Evolutionary conservation across 1,140 invertebrate genomes (phyloP).

Genomic region (Cotesia chilonis): DNA sequence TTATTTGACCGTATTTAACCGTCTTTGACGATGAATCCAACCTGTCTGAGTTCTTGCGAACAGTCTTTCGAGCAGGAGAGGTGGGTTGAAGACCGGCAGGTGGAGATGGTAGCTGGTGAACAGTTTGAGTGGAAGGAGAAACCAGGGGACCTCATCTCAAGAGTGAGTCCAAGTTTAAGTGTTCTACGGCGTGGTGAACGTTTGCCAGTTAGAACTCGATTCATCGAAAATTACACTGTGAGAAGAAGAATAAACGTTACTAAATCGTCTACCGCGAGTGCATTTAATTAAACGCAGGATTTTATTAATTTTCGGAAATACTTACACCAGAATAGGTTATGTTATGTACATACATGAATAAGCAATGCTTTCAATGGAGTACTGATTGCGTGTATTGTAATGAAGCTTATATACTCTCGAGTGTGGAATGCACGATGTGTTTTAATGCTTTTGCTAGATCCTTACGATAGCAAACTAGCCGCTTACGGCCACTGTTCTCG

Average conservation of each 20-base stretch:
- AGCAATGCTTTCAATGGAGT: background rate
- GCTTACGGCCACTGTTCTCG: conserved; percentile 3
- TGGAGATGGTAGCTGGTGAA: conserved; percentile 31
- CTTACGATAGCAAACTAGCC: conserved; percentile 34
- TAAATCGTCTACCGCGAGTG: too few relatives aligned
- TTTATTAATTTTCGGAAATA: too few relatives aligned
- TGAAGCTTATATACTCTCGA: conserved; percentile 11
- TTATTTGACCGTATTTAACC: too few relatives aligned
- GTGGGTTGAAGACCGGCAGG: conserved; percentile 23
- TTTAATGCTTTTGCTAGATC: conserved; percentile 39
- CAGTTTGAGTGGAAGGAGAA: conserved; percentile 28
- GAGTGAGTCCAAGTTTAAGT: conserved; percentile 28
- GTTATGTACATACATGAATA: background rate
- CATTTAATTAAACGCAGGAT: too few relatives aligned
- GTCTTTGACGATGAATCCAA: conserved; percentile 6
- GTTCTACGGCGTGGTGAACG: conserved; percentile 27
- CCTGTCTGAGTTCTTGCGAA: background rate
- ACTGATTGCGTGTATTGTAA: conserved; percentile 21
- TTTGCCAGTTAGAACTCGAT: background rate
- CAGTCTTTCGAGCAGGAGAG: background rate
- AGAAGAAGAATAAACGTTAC: too few relatives aligned
- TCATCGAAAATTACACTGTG: background rate
- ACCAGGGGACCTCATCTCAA: conserved; percentile 27
- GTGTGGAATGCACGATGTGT: conserved; percentile 40
- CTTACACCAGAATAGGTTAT: background rate